Base-by-base conservation (phyloP, 2,888 invertebrate species). In the Tolmerus cingulatus region DNA sequence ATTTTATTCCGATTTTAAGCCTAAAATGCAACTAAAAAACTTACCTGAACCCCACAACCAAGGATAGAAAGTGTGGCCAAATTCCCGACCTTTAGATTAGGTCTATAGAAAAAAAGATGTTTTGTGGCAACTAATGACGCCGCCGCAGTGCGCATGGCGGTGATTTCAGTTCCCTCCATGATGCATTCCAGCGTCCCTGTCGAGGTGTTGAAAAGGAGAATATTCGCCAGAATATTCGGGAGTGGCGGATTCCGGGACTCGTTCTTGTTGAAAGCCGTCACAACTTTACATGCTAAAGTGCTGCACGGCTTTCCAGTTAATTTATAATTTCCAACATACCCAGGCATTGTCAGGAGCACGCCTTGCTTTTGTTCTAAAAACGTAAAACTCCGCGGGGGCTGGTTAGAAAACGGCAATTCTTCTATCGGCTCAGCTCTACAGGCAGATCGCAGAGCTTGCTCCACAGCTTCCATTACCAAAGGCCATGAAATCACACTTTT, bases 121-220 rank as follows among this genome's bases (percentile, higher is more conserved):
- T 94, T 93, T 2, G 94, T 94, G 12, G 94, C 94, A 1, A 94
- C 93, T 77, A 93, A 91, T 0, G 94, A 94, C 3, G 94, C 94
- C n/a, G 94, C 93, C 0, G 94, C 94, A 1, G 95, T 95, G 88
- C 94, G 92, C 93, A 94, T 94, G 0, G 93, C 93, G 7, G 94
- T 95, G 27, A 95, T 94, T 87, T 93, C 93, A 0, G 93, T 94
- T 23, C 92, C 94, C 85, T 93, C 93, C 89, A 94, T 91, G 7
- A 94, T 92, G 87, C 92, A 92, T 89, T 92, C 90, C 76, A 94
- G 88, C 89, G 91, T 89, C 1, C 94, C 94, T 0, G 93, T 94
- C 14, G 90, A 74, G 4, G 90, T 89, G 88, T 93, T 91, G 89
- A 94, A 93, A 0, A 94, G 90, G 27, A 93, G 87, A 76, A 94